Conservation (phyloP, 2,888 invertebrate genomes). For the Melanotus villosus region DNA sequence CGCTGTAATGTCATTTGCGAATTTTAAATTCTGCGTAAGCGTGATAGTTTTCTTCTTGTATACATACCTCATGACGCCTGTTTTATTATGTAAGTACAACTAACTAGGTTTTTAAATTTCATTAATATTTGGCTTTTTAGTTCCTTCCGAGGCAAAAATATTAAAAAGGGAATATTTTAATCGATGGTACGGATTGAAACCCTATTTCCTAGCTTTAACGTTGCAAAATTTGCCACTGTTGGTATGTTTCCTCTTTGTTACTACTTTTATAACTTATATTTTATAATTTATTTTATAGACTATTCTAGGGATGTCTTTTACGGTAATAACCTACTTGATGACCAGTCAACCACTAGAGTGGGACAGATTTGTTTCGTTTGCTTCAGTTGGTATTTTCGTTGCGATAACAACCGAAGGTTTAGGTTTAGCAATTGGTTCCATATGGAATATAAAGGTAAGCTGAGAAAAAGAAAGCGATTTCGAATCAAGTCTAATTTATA, state of each 20-base stretch:
- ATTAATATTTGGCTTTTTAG: slow-evolving; percentile 64
- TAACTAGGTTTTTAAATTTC: not conserved
- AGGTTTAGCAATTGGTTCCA: slow-evolving; percentile 78
- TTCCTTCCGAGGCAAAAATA: slow-evolving; percentile 74
- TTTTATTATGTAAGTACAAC: slow-evolving; percentile 73
- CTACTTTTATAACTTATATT: too few relatives aligned
- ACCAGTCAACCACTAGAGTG: slow-evolving; percentile 79
- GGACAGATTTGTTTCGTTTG: slow-evolving; percentile 74
- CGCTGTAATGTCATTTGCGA: slow-evolving; percentile 71
- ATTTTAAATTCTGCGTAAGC: slow-evolving; percentile 75
- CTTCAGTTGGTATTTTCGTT: slow-evolving; percentile 72
- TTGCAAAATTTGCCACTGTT: slow-evolving; percentile 70
- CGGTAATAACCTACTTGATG: slow-evolving; percentile 71
- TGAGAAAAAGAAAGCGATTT: slow-evolving; percentile 58
- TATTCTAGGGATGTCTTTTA: slow-evolving; percentile 69
- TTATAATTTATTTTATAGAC: slow-evolving; percentile 69
- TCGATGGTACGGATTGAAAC: slow-evolving; percentile 77
- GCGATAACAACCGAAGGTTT: slow-evolving; percentile 82
- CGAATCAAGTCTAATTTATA: not conserved
- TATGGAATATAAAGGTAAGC: slow-evolving; percentile 73
- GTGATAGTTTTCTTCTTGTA: slow-evolving; percentile 76
- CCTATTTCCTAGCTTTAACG: slow-evolving; percentile 74
- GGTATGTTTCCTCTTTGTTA: slow-evolving; percentile 15
- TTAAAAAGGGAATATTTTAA: slow-evolving; percentile 77
- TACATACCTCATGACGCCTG: slow-evolving; percentile 75